Evolutionary conservation across 92 coral and sea anemone species (phyloP), one percentile per base, ranked within the genome.

Genomic region (Nematostella vectensis): DNA sequence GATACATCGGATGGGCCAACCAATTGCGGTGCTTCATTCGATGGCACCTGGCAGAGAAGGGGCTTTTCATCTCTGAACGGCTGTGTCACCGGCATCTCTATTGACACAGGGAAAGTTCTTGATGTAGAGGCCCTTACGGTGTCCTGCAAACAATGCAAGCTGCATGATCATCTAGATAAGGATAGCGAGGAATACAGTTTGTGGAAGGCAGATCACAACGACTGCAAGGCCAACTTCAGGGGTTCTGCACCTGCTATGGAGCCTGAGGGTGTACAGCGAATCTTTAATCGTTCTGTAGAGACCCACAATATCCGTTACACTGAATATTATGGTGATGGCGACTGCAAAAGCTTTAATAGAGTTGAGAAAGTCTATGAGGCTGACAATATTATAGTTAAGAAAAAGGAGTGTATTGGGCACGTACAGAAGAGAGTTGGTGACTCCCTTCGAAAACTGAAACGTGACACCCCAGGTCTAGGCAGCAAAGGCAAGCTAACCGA

Each of bases 231-330:
- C n/a, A n/a, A n/a, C n/a, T n/a, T n/a, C n/a, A n/a, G n/a, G n/a
- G n/a, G n/a, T 18, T 75, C 76, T 28, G 67, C 82, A 53, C 76
- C 67, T 29, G 71, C 60, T 60, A 68, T 61, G 71, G 82, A 61
- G 60, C 36, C 82, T 16, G 76, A 61, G 58, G 76, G 76, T 2
- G 50, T 40, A 23, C 20, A 60, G 9, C 50, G 61, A 47, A 75
- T 75, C 25, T 68, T 68, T 55, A 53, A 42, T 31, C 29, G 76
- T 16, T 68, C 76, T 10, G 20, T 47, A 25, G 51, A 21, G 11
- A 40, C 58, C 3, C 54, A 67, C 43, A 67, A 66, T 19, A 74
- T 74, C 11, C 25, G 63, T 12, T 68, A 68, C 25, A 40, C 65
- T n/a, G 61, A 68, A 19, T 43, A 65, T 19, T 75, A 75, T 33